These are phyloP conservation scores for Novumbra hubbsi DNA, from an alignment of 2,797 vertebrate genomes.

Conservation along the genomic window DNA sequence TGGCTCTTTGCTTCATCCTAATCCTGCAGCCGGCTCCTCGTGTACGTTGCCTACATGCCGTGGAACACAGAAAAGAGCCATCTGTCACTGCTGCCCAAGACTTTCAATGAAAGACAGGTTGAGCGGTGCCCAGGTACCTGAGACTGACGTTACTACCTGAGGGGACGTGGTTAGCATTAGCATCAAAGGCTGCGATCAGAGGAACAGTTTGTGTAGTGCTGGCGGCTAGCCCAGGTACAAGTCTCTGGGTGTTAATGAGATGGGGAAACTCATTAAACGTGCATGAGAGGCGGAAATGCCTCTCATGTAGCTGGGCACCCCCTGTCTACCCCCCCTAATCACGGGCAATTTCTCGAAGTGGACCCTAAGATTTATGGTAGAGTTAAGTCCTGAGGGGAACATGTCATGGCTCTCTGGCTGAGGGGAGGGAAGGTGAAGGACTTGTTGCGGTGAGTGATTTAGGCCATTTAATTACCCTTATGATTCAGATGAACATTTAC, in stretches of 20 bases:
- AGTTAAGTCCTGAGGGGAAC: not conserved
- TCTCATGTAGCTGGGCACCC: too few relatives aligned
- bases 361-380: slow-evolving; percentile 24
- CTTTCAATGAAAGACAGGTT: slow-evolving; percentile 39
- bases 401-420: not conserved
- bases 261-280: slow-evolving; percentile 25
- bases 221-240: not conserved
- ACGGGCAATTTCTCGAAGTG: slow-evolving; percentile 19
- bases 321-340: slow-evolving; percentile 7
- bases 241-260: slow-evolving; percentile 28
- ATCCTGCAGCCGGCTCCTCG: slow-evolving; percentile 27
- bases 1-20: slow-evolving; percentile 42
- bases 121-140: slow-evolving; percentile 34
- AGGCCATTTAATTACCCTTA: not conserved
- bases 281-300: slow-evolving; percentile 15
- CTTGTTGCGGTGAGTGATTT: not conserved
- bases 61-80: slow-evolving; percentile 58
- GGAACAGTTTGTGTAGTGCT: not conserved
- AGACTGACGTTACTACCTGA: slow-evolving; percentile 27
- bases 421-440: not conserved
- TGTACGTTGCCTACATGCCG: slow-evolving; percentile 9
- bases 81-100: slow-evolving; percentile 64
- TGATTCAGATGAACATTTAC: not conserved
- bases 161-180: slow-evolving; percentile 28
- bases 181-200: slow-evolving; percentile 11